Conservation (phyloP, 2,888 invertebrate genomes). For the Acrobasis repandana region DNA sequence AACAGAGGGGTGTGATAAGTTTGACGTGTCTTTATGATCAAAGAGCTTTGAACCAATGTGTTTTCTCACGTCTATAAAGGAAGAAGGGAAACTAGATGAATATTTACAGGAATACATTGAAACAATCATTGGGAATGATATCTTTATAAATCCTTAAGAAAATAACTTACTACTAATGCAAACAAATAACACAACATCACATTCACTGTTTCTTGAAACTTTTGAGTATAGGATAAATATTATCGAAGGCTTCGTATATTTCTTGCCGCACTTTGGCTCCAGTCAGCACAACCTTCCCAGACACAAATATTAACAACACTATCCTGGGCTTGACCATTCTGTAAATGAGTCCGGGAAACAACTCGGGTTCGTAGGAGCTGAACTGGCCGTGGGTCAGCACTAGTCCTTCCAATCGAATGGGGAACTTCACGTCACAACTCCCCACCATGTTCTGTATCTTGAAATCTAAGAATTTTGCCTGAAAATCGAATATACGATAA, state of each 20-base stretch:
- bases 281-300: conserved; percentile 99
- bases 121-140: conserved; percentile 1
- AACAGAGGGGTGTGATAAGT: too few species aligned
- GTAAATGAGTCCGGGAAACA: conserved; percentile 99
- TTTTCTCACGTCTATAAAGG: too few species aligned
- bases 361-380: conserved; percentile 97
- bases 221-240: conserved; percentile 97
- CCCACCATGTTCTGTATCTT: conserved; percentile 92
- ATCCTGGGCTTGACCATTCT: conserved; percentile 99
- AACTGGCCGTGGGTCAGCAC: conserved; percentile 89
- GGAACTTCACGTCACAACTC: conserved; percentile 90
- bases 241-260: conserved; percentile 97
- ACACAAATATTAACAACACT: conserved; percentile 98
- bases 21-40: too few species aligned
- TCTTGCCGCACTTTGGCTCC: conserved; percentile 97
- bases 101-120: neutral
- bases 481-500: conserved; percentile 45
- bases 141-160: conserved; percentile 27
- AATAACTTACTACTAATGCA: conserved; percentile 23
- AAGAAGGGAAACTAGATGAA: too few species aligned
- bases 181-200: conserved; percentile 7
- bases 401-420: conserved; percentile 88
- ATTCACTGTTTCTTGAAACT: conserved; percentile 94
- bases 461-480: conserved; percentile 92
- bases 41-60: too few species aligned